These are phyloP conservation scores for Tetrapedia diversipes DNA, from an alignment of 2,888 invertebrate genomes.

Conservation along the genomic window DNA sequence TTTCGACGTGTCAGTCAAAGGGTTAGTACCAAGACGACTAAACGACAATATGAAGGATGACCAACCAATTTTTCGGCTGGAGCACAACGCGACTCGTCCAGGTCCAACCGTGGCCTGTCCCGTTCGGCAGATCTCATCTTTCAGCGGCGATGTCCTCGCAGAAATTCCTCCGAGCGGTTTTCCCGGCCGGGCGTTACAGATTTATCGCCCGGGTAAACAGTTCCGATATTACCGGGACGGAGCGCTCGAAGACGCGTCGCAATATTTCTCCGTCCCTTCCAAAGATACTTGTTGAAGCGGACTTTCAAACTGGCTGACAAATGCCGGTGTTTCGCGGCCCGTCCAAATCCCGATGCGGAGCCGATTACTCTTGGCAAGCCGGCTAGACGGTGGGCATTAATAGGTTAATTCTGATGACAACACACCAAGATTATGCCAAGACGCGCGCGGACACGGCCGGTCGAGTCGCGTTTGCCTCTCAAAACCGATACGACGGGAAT, in stretches of 20 bases:
- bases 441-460: slow-evolving; percentile 40
- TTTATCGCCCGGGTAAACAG: slow-evolving; percentile 53
- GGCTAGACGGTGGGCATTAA: slow-evolving; percentile 67
- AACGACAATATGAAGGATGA: too few species aligned
- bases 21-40: too few species aligned
- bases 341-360: slow-evolving; percentile 69
- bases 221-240: slow-evolving; percentile 44
- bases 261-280: slow-evolving; percentile 67
- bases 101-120: background rate
- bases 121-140: slow-evolving; percentile 17
- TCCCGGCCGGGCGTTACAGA: slow-evolving; percentile 33
- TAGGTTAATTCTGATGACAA: slow-evolving; percentile 71
- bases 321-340: slow-evolving; percentile 62
- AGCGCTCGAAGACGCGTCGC: slow-evolving; percentile 48
- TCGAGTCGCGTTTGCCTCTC: slow-evolving; percentile 21
- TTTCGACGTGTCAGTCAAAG: too few species aligned
- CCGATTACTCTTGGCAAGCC: slow-evolving; percentile 70
- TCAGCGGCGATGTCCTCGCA: slow-evolving; percentile 21
- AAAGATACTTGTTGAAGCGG: slow-evolving; percentile 63
- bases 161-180: slow-evolving; percentile 40
- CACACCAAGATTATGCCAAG: slow-evolving; percentile 65
- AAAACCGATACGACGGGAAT: slow-evolving; percentile 6
- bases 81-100: too few species aligned
- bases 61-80: too few species aligned
- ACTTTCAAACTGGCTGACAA: slow-evolving; percentile 66